Conservation (phyloP, 37 sponge, comb jelly and placozoan genomes). For the Mnemiopsis leidyi region DNA sequence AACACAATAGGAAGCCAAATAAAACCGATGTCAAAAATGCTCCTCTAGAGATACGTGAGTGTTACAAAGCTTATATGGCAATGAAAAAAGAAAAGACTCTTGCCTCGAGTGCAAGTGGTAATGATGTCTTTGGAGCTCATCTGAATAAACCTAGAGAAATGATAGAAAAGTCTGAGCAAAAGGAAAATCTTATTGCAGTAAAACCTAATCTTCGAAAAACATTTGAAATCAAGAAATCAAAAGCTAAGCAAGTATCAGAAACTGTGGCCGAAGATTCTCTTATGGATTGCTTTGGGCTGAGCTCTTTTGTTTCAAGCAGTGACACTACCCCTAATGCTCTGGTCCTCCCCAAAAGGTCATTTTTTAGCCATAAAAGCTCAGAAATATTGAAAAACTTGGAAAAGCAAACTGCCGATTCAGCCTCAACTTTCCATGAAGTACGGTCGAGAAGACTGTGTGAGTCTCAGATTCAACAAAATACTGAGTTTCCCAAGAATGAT, state of each 20-base stretch:
- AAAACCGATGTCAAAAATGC: conserved; percentile 36
- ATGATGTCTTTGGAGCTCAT: conserved; percentile 45
- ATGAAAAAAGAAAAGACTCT: background rate
- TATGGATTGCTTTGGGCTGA: background rate
- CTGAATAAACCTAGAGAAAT: conserved; percentile 12
- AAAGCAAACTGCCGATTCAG: background rate
- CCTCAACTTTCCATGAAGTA: background rate
- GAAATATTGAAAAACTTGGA: background rate
- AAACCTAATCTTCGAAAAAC: conserved; percentile 25
- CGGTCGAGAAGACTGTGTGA: background rate
- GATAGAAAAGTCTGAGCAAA: background rate
- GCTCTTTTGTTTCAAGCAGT: background rate
- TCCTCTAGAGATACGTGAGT: conserved; percentile 16
- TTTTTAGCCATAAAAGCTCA: background rate
- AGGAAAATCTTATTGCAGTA: background rate
- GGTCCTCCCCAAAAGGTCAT: background rate
- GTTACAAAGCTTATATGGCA: conserved; percentile 37
- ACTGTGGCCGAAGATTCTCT: background rate
- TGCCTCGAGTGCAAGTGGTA: background rate
- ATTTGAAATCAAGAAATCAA: background rate
- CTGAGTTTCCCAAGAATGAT: too few species aligned
- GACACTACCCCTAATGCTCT: background rate
- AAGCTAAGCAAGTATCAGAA: background rate
- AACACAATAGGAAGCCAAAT: background rate
- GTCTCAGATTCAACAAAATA: too few species aligned